A percentile compares a stretch with the other conserved stretches of the same genome.
These are phyloP conservation scores for Dicranocentrus wangi DNA, from an alignment of 2,888 invertebrate genomes.

Conservation along the genomic window DNA sequence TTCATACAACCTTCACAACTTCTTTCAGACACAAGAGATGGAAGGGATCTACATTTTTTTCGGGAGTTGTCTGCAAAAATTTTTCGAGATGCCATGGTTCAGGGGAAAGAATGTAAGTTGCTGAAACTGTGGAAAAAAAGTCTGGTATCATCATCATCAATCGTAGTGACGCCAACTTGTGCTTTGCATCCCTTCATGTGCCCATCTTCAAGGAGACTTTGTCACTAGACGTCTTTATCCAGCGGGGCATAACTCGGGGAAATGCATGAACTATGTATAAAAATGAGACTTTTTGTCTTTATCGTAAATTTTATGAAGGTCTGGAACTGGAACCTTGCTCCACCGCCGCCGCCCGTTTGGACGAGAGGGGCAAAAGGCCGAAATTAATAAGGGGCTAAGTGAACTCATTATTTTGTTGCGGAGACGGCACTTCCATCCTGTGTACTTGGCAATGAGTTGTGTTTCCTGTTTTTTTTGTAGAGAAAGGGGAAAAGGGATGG, in stretches of 20 bases:
- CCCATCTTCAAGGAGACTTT: no score
- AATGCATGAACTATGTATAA: no score
- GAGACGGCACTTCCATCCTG: background rate
- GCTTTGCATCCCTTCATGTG: constrained; percentile 12
- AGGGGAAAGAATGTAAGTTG: background rate
- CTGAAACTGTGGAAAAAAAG: constrained; percentile 23
- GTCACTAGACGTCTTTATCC: no score
- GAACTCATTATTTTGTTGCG: background rate
- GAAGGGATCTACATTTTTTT: constrained; percentile 1
- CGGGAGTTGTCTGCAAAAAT: constrained; percentile 30
- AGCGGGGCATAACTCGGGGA: no score
- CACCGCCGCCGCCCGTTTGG: background rate
- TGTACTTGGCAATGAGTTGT: no score
- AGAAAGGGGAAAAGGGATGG: no score
- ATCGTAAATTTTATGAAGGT: no score
- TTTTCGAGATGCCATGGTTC: constrained; percentile 21
- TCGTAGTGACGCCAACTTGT: constrained; percentile 38
- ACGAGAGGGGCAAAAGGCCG: background rate
- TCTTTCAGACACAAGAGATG: background rate
- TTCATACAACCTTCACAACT: background rate
- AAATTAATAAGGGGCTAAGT: background rate
- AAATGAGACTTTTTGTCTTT: no score
- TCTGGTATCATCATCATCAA: constrained; percentile 40
- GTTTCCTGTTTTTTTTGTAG: no score
- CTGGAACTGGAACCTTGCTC: constrained; percentile 7